These are phyloP conservation scores for Numida meleagris DNA, from an alignment of 2,113 vertebrate genomes.

Conservation along the genomic window DNA sequence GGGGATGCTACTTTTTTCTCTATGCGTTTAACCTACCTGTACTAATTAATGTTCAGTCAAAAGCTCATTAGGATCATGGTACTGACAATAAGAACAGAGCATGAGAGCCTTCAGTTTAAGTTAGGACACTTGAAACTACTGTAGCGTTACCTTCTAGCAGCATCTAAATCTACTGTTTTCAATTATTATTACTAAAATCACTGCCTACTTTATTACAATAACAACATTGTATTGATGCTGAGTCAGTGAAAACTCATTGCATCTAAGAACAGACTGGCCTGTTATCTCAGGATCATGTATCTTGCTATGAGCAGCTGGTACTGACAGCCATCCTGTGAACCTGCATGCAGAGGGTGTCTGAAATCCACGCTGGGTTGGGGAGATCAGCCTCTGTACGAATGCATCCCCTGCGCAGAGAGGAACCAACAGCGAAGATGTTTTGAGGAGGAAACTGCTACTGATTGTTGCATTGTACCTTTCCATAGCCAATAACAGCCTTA, in stretches of 20 bases:
- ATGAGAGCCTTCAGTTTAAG: background rate
- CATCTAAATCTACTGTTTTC: background rate
- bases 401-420: background rate
- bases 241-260: background rate
- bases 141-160: background rate
- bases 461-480: slow-evolving; percentile 48
- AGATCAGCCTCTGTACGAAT: background rate
- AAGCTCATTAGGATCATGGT: background rate
- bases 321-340: background rate
- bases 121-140: background rate
- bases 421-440: background rate
- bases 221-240: background rate
- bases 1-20: background rate
- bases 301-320: background rate
- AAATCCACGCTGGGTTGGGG: background rate
- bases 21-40: background rate
- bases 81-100: background rate
- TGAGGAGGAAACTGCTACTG: background rate
- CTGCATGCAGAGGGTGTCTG: background rate
- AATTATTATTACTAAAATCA: background rate
- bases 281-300: background rate
- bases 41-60: background rate
- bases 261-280: background rate
- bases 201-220: background rate
- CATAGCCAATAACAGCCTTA: slow-evolving; percentile 82